Percentiles rank a stretch among this genome's conserved stretches.
Evolutionary conservation across 2,113 vertebrate genomes (phyloP).

Genomic region (Tringa solitaria): DNA sequence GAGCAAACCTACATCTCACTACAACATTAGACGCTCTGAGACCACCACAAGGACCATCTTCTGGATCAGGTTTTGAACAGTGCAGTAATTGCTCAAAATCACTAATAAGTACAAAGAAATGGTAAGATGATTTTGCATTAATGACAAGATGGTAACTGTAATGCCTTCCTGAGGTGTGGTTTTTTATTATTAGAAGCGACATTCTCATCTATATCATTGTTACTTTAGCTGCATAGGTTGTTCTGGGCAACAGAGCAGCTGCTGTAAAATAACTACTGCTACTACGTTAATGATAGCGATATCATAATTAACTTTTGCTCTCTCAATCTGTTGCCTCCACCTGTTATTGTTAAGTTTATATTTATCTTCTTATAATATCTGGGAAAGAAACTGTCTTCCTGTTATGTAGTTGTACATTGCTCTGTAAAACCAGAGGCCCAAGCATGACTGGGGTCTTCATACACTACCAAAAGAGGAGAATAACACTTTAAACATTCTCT

Average conservation of each 20-base stretch:
- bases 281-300: conserved; percentile 18
- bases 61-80: background rate
- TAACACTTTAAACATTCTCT: background rate
- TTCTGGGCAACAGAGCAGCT: conserved; percentile 16
- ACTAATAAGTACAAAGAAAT: background rate
- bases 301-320: conserved; percentile 36
- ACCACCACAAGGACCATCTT: background rate
- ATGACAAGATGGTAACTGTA: background rate
- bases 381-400: background rate
- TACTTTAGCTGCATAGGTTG: background rate
- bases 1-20: background rate
- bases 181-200: background rate
- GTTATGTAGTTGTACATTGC: background rate
- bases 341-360: conserved; percentile 16
- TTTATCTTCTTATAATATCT: background rate
- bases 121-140: background rate
- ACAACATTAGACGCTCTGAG: background rate
- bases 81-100: background rate
- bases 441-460: background rate
- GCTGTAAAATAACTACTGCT: conserved; percentile 14
- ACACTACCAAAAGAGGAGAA: background rate
- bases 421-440: background rate
- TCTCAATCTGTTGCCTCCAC: conserved; percentile 40
- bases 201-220: background rate
- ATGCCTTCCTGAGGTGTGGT: background rate